Conservation (phyloP, 2,888 invertebrate genomes). For the Saturnia japonica region DNA sequence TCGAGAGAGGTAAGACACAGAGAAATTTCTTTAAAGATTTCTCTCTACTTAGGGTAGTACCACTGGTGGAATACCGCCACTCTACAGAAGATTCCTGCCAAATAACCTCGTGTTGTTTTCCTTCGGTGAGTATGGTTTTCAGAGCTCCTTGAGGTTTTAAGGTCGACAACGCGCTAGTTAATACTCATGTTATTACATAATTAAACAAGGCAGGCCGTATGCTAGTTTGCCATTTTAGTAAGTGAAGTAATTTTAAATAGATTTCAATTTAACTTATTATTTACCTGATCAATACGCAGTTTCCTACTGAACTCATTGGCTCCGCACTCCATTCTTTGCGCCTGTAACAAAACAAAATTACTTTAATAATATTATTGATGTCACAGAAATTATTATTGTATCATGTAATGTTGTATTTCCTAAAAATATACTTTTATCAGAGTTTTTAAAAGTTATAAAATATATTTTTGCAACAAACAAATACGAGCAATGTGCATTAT, state of each 20-base stretch:
- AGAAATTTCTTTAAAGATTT: no score
- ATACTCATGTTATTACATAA: no score
- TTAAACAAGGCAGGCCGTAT: no score
- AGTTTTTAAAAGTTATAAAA: not conserved
- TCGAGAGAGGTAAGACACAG: no score
- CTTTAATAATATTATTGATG: not conserved
- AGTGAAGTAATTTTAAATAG: not conserved
- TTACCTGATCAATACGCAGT: conserved; percentile 74
- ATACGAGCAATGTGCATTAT: not conserved
- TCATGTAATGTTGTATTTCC: not conserved
- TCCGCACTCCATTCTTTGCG: conserved; percentile 77
- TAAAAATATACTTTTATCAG: not conserved
- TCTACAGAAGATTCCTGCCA: no score
- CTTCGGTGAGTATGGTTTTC: no score
- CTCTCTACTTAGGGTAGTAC: no score
- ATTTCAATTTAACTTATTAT: not conserved
- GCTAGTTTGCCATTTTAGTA: no score
- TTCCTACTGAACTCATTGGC: conserved; percentile 70
- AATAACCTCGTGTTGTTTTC: no score
- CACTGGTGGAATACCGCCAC: no score
- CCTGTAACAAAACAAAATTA: conserved; percentile 59
- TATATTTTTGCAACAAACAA: not conserved
- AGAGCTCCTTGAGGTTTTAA: no score
- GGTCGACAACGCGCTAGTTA: no score
- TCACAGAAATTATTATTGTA: not conserved